Evolutionary conservation across 2,888 invertebrate species (phyloP).

Genomic region (Saturnia pavonia): DNA sequence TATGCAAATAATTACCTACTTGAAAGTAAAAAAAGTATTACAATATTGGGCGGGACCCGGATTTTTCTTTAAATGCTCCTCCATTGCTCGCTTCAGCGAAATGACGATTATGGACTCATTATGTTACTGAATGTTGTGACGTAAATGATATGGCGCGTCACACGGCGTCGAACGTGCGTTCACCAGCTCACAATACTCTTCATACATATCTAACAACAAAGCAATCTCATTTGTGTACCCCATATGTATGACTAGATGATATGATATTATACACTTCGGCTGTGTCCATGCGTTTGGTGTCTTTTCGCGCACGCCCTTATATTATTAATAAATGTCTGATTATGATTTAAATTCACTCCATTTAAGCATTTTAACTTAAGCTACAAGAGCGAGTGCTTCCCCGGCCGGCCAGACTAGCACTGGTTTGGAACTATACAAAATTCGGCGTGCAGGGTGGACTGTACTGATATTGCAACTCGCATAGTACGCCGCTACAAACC

Average conservation of each 20-base stretch:
- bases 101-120: not conserved
- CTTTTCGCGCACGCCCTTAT: constrained; percentile 17
- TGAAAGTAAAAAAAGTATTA: too few species aligned
- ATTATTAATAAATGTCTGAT: too few species aligned
- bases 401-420: too few species aligned
- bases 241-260: constrained; percentile 58
- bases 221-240: constrained; percentile 72
- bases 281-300: constrained; percentile 26
- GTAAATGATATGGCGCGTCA: constrained; percentile 33
- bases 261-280: not conserved
- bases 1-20: too few species aligned
- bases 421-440: too few species aligned
- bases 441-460: too few species aligned
- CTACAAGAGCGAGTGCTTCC: too few species aligned
- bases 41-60: not conserved
- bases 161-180: constrained; percentile 45
- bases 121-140: not conserved
- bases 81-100: not conserved
- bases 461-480: too few species aligned
- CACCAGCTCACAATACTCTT: constrained; percentile 59
- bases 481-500: too few species aligned
- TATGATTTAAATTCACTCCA: too few species aligned
- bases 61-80: not conserved
- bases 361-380: too few species aligned
- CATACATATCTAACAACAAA: constrained; percentile 76